phyloP scores from a whole-genome alignment of 2,888 invertebrate species.

The Theretra japonica region DNA sequence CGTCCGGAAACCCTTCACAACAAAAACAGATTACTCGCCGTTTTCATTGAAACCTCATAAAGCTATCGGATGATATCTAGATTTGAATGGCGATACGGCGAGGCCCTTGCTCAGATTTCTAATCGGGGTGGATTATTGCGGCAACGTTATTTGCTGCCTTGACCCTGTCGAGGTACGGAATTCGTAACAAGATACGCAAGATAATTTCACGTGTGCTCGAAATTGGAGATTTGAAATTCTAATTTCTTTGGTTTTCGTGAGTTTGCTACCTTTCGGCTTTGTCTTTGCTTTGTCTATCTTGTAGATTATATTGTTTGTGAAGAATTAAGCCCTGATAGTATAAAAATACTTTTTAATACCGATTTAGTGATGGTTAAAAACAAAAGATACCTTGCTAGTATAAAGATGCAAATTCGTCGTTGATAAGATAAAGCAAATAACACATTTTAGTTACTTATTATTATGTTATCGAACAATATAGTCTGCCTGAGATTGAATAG shows the following conservation, averaged over 20 bases:
- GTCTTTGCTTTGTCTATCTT: background rate
- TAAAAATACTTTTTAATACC: too few relatives aligned
- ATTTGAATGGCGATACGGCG: conserved; percentile 37
- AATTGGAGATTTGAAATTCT: background rate
- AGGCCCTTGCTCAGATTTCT: conserved; percentile 45
- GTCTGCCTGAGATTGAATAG: too few relatives aligned
- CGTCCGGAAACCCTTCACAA: conserved; percentile 4
- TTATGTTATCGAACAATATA: too few relatives aligned
- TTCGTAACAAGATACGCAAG: background rate
- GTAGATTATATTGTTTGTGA: too few relatives aligned
- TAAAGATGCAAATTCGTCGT: too few relatives aligned
- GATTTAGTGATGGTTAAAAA: too few relatives aligned
- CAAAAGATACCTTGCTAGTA: too few relatives aligned
- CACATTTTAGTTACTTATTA: too few relatives aligned
- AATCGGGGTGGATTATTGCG: conserved; percentile 55
- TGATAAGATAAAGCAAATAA: too few relatives aligned
- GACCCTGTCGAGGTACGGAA: background rate
- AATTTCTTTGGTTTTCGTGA: background rate
- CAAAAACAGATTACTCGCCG: conserved; percentile 36
- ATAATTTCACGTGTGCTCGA: background rate
- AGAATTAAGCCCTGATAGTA: too few relatives aligned
- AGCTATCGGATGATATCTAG: conserved; percentile 46
- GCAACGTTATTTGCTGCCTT: conserved; percentile 11
- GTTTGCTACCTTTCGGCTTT: background rate
- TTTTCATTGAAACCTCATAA: conserved; percentile 52